phyloP scores from a whole-genome alignment of 1,140 invertebrate species.

The Nylanderia fulva region DNA sequence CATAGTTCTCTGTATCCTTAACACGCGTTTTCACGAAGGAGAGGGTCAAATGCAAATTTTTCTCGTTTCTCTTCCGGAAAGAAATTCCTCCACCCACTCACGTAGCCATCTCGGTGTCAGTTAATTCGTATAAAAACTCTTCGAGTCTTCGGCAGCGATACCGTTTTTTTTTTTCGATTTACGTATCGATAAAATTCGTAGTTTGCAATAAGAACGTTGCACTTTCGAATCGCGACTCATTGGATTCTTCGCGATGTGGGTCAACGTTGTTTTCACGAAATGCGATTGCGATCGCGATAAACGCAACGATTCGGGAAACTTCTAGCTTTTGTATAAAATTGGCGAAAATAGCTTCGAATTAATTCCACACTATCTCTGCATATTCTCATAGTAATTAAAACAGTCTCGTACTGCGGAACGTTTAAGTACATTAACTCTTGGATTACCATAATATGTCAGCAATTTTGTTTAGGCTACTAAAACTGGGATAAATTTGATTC shows the following conservation, averaged over 20 bases:
- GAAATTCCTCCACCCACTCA: background rate
- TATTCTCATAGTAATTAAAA: background rate
- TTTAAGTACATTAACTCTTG: background rate
- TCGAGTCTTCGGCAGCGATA: background rate
- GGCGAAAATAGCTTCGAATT: slow-evolving; percentile 1
- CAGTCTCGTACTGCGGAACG: background rate
- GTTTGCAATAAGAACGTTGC: background rate
- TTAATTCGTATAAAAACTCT: slow-evolving; percentile 60
- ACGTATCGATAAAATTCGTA: background rate
- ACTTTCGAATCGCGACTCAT: background rate
- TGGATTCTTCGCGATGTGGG: background rate
- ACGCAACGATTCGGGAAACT: background rate
- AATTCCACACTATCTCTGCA: slow-evolving; percentile 14
- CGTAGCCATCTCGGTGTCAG: slow-evolving; percentile 36
- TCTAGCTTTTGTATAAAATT: slow-evolving; percentile 6
- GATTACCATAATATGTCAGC: background rate
- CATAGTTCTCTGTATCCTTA: slow-evolving; percentile 1
- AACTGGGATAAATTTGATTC: background rate
- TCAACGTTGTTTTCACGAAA: slow-evolving; percentile 20
- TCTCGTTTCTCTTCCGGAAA: slow-evolving; percentile 39
- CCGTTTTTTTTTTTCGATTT: slow-evolving; percentile 46
- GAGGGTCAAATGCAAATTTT: slow-evolving; percentile 64
- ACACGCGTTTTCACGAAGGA: slow-evolving; percentile 57
- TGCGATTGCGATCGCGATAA: background rate
- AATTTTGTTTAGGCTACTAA: slow-evolving; percentile 1